Base-by-base conservation (phyloP, 2,797 vertebrate genomes). In the Botia kubotai region DNA sequence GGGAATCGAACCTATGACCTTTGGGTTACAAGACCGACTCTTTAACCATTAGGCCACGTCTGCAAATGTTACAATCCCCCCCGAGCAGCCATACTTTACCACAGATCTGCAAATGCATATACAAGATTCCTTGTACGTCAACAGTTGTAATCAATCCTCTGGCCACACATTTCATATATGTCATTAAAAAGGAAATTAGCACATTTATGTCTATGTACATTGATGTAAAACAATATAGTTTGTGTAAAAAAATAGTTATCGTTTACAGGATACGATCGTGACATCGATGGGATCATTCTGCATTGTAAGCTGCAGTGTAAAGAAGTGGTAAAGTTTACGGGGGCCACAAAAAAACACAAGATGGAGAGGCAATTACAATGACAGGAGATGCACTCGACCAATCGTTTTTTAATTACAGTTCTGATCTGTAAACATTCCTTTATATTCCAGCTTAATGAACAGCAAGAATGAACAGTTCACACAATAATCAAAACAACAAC, bases 211-310 rank as follows among this genome's bases (percentile, higher is more conserved):
- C 39, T 81, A 68, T 81, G 19, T 81, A 69, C 65, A 81, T 36
- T 70, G 63, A 68, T 81, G 63, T 75, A 66, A 67, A 74, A 81
- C 63, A 80, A 69, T 62, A 72, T 63, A 73, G 55, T 43, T 77
- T 72, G 74, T 65, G 67, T 77, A 71, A 76, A 71, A 21, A 79
- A 72, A 79, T 79, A 79, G 52, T 72, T 71, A 8, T 57, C 36
- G 68, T 72, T 48, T 79, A 63, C n/a, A 23, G 43, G 53, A 79
- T 72, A 63, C 8, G 58, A 33, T 13, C 21, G 12, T 52, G 43
- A 39, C 19, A 52, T 50, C 68, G 23, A 77, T 4, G 4, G 6
- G 26, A 50, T 58, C 0, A 14, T 46, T 69, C 70, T 60, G 23
- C 14, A 60, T 4, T 16, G 21, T 29, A 46, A 46, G 33, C 3